phyloP scores from a whole-genome alignment of 2,113 vertebrate species.

The Hyaena hyaena region DNA sequence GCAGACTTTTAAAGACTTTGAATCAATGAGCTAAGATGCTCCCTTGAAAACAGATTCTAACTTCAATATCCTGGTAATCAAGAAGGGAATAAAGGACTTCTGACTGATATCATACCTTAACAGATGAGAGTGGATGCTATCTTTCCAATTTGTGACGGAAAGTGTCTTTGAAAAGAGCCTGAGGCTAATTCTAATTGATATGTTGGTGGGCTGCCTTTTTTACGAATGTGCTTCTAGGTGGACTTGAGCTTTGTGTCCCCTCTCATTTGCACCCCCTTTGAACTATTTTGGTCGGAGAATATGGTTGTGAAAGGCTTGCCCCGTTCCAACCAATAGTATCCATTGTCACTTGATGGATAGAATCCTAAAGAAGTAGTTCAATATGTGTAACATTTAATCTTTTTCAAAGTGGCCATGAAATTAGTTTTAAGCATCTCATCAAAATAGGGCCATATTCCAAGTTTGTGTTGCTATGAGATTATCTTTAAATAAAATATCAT shows the following conservation, averaged over 20 bases:
- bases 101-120: not conserved
- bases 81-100: not conserved
- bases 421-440: constrained; percentile 2
- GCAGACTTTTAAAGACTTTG: constrained; percentile 25
- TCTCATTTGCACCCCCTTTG: not conserved
- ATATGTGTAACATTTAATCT: not conserved
- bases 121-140: not conserved
- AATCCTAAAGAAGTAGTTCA: not conserved
- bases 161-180: not conserved
- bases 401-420: not conserved
- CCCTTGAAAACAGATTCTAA: not conserved
- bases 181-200: not conserved
- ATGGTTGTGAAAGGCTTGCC: not conserved
- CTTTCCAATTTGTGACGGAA: not conserved
- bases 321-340: not conserved
- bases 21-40: not conserved
- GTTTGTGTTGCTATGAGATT: not conserved
- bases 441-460: not conserved
- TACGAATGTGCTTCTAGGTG: not conserved
- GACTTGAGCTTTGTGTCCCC: not conserved
- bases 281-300: not conserved
- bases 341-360: not conserved
- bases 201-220: not conserved
- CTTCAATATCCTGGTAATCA: constrained; percentile 8
- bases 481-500: constrained; percentile 39